Conservation (phyloP, 2,797 vertebrate genomes). For the Chloroceryle amazona region DNA sequence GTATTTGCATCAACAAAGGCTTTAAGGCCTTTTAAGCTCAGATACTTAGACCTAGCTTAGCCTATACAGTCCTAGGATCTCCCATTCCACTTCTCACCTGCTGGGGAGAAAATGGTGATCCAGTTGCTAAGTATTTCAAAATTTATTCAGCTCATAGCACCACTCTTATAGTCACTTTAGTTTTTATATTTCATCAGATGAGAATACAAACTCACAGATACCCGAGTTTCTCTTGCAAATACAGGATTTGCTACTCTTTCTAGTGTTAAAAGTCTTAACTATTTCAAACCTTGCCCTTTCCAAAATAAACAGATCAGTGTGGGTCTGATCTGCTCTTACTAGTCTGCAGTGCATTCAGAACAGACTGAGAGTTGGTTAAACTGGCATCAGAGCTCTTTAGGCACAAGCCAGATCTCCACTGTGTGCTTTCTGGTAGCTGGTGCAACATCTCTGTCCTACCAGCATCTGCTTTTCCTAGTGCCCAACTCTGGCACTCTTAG, state of each 20-base stretch:
- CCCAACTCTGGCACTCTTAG: not conserved
- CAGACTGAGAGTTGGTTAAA: not conserved
- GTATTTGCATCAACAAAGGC: not conserved
- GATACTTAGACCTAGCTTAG: not conserved
- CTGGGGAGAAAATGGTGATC: not conserved
- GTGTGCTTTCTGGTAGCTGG: not conserved
- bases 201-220: no score
- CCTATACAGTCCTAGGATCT: not conserved
- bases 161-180: not conserved
- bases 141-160: not conserved
- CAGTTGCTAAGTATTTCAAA: not conserved
- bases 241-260: not conserved
- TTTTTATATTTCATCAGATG: no score
- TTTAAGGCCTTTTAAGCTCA: not conserved
- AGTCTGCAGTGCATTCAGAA: not conserved
- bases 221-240: not conserved
- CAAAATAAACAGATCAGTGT: not conserved
- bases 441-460: not conserved
- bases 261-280: not conserved
- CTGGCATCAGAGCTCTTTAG: not conserved
- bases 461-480: not conserved
- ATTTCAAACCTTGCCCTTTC: not conserved
- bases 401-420: not conserved
- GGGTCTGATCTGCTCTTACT: not conserved
- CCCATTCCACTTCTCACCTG: not conserved